phyloP scores from a whole-genome alignment of 1,140 invertebrate genomes.

The Ridgeia piscesae region DNA sequence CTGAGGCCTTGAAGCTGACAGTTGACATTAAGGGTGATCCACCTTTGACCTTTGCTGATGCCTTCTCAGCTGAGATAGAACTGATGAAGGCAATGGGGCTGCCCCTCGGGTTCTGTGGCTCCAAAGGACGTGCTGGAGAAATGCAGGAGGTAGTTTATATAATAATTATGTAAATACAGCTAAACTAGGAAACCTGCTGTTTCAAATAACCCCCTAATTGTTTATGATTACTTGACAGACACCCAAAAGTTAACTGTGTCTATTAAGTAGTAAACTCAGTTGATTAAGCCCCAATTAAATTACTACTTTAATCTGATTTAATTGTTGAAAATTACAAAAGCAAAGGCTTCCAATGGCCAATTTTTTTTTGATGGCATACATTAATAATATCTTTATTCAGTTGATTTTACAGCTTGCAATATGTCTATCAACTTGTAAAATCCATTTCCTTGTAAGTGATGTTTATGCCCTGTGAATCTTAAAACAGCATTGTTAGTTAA shows the following conservation, averaged over 20 bases:
- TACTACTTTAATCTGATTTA: background rate
- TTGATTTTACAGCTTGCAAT: too few relatives aligned
- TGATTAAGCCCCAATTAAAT: background rate
- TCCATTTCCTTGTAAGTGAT: too few relatives aligned
- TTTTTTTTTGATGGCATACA: too few relatives aligned
- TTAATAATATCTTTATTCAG: too few relatives aligned
- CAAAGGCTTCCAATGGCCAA: too few relatives aligned
- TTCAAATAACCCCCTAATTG: background rate
- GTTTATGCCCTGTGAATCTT: too few relatives aligned
- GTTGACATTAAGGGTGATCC: background rate
- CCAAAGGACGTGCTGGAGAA: background rate
- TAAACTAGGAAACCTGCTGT: background rate
- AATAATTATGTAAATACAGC: too few relatives aligned
- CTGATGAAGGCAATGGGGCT: conserved; percentile 14
- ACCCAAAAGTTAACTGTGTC: background rate
- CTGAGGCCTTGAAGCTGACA: background rate
- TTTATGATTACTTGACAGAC: background rate
- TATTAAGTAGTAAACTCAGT: too few relatives aligned
- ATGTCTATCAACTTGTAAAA: too few relatives aligned
- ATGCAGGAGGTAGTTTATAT: background rate
- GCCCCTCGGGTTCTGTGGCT: background rate
- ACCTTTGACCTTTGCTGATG: background rate
- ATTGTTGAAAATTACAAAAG: too few relatives aligned
- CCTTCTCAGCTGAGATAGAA: background rate
- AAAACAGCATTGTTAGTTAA: too few relatives aligned